These are phyloP conservation scores for Varroa destructor DNA, from an alignment of 1,140 invertebrate genomes.

Conservation along the genomic window DNA sequence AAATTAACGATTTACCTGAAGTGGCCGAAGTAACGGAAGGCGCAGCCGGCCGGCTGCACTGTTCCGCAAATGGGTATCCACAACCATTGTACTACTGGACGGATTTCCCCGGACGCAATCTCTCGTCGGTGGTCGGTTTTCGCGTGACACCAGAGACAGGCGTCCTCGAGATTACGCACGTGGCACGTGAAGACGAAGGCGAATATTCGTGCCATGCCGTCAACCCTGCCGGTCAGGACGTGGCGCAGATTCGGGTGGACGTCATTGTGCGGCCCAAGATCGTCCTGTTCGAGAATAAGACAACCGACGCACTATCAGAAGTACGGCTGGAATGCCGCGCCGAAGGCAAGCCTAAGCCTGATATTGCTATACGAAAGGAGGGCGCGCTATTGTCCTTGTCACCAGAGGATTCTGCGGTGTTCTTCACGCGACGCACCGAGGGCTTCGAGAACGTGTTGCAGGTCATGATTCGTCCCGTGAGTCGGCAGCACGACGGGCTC, in stretches of 20 bases:
- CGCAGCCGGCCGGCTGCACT: slow-evolving; percentile 1
- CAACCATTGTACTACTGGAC: slow-evolving; percentile 25
- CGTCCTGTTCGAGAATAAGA: slow-evolving; percentile 43
- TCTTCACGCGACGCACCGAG: slow-evolving; percentile 29
- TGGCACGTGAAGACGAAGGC: slow-evolving; percentile 33
- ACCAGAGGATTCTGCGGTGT: slow-evolving; percentile 28
- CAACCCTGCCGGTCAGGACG: slow-evolving; percentile 37
- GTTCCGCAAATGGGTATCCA: slow-evolving; percentile 12
- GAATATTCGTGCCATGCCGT: slow-evolving; percentile 39
- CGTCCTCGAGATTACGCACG: slow-evolving; percentile 6
- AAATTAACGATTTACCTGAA: slow-evolving; percentile 23
- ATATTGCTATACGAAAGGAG: slow-evolving; percentile 24
- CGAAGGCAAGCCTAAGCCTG: slow-evolving; percentile 31
- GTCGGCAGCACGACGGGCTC: slow-evolving; percentile 62
- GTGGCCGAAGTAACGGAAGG: slow-evolving; percentile 26
- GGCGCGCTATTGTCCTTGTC: slow-evolving; percentile 20
- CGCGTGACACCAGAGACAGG: slow-evolving; percentile 12
- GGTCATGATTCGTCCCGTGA: slow-evolving; percentile 40
- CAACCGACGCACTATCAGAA: slow-evolving; percentile 19
- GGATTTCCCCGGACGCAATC: slow-evolving; percentile 14
- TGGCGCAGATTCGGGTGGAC: slow-evolving; percentile 37
- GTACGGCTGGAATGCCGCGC: slow-evolving; percentile 36
- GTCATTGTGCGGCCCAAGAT: slow-evolving; percentile 50
- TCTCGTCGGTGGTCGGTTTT: slow-evolving; percentile 12
- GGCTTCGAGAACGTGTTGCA: slow-evolving; percentile 37